phyloP scores from a whole-genome alignment of 2,888 invertebrate species.

The Xylota sylvarum region DNA sequence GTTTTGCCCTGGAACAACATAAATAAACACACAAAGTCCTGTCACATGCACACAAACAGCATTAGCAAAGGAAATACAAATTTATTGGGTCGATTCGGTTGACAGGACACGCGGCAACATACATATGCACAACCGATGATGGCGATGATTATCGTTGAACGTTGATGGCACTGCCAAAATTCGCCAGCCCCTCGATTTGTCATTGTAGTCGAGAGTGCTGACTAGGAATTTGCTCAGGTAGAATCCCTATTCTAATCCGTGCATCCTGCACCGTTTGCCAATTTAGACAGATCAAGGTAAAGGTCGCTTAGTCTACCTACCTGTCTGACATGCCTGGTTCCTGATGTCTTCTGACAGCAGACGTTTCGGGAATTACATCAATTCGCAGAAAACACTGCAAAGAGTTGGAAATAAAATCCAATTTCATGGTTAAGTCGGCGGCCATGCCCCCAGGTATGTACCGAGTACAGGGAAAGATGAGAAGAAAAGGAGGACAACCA shows the following conservation, averaged over 20 bases:
- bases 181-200: conserved; percentile 71
- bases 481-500: conserved; percentile 45
- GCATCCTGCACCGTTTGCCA: conserved; percentile 49
- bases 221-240: conserved; percentile 56
- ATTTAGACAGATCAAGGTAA: conserved; percentile 48
- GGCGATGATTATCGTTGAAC: conserved; percentile 62
- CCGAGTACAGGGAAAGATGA: conserved; percentile 29
- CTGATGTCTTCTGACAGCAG: conserved; percentile 55
- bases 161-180: conserved; percentile 66
- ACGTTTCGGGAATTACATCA: conserved; percentile 46
- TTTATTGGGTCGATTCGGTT: conserved; percentile 70
- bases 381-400: conserved; percentile 66
- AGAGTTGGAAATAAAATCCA: conserved; percentile 63
- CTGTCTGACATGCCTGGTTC: conserved; percentile 43
- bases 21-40: conserved; percentile 72
- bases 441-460: conserved; percentile 53
- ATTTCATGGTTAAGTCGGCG: conserved; percentile 62
- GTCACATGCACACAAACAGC: conserved; percentile 61
- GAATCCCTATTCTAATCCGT: conserved; percentile 36
- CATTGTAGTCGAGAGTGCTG: conserved; percentile 31
- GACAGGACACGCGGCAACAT: conserved; percentile 65
- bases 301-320: conserved; percentile 31
- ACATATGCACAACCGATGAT: conserved; percentile 22
- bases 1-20: conserved; percentile 60
- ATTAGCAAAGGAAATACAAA: conserved; percentile 54